A percentile compares a stretch with the other conserved stretches of the same genome.
Conservation (phyloP, 2,797 vertebrate species). For the Pelochelys cantorii region DNA sequence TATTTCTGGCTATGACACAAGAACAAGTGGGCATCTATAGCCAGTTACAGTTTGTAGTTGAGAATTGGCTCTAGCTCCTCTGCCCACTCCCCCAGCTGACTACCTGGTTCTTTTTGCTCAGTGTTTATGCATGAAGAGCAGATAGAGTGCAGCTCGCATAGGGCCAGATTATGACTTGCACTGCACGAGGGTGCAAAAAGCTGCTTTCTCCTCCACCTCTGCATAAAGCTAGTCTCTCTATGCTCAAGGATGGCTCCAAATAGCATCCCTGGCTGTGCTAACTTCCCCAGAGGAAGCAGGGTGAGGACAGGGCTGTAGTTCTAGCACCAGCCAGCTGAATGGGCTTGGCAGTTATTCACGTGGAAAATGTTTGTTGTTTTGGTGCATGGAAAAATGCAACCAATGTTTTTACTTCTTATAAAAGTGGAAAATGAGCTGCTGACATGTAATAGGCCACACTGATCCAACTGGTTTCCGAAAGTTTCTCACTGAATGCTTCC, state of each 20-base stretch:
- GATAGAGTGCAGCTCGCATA: background rate
- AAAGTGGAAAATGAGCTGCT: background rate
- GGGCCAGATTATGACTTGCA: background rate
- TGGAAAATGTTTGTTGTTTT: background rate
- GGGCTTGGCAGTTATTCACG: background rate
- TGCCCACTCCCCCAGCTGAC: background rate
- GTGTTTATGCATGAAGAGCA: background rate
- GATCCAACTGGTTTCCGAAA: background rate
- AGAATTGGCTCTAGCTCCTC: background rate
- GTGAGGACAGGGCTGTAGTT: too few species aligned
- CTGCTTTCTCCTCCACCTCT: background rate
- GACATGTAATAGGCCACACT: background rate
- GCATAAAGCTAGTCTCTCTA: background rate
- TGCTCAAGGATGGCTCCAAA: background rate
- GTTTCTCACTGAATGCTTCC: background rate
- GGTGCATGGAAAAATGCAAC: background rate
- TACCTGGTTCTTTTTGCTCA: background rate
- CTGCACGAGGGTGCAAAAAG: background rate
- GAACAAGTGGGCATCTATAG: background rate
- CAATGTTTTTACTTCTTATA: background rate
- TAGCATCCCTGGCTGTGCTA: background rate
- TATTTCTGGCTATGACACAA: constrained; percentile 17
- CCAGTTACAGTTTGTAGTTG: background rate
- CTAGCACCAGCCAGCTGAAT: background rate
- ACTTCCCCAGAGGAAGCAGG: background rate